Evolutionary conservation across 2,797 vertebrate genomes (phyloP).

Genomic region (Siniperca undulata): DNA sequence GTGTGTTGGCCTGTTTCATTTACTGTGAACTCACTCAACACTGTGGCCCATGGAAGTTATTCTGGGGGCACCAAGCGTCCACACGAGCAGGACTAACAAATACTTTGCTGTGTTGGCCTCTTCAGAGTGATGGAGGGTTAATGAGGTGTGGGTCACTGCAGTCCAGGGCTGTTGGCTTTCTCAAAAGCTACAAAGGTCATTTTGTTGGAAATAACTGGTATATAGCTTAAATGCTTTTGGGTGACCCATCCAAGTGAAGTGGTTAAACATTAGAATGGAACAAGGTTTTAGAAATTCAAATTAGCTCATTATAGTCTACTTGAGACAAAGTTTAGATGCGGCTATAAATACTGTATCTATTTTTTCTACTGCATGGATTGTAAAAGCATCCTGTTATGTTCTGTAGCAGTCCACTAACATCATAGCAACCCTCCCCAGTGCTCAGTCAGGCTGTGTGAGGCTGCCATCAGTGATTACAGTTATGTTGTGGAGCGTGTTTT

Average conservation of each 20-base stretch:
- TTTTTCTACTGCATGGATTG: constrained; percentile 6
- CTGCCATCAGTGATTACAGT: constrained; percentile 43
- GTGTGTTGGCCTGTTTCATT: constrained; percentile 29
- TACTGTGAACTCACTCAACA: constrained; percentile 50
- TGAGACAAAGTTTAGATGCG: background rate
- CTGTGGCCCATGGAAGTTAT: constrained; percentile 51
- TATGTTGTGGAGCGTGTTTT: constrained; percentile 60
- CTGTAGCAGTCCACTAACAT: background rate
- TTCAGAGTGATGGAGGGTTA: constrained; percentile 38
- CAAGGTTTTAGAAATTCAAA: background rate
- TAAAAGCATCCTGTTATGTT: constrained; percentile 12
- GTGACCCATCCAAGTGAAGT: background rate
- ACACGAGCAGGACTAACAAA: constrained; percentile 37
- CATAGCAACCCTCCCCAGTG: background rate
- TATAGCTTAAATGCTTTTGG: background rate
- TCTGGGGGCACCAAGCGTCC: constrained; percentile 32
- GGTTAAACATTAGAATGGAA: background rate
- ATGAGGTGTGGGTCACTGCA: constrained; percentile 50
- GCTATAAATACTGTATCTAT: background rate
- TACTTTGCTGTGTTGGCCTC: constrained; percentile 36
- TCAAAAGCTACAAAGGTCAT: constrained; percentile 36
- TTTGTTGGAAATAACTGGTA: background rate
- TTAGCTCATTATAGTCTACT: background rate
- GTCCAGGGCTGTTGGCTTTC: constrained; percentile 7
- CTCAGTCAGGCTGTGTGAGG: constrained; percentile 21